Percentiles rank a stretch among this genome's conserved stretches.
Evolutionary conservation across 2,113 vertebrate genomes (phyloP).

Genomic region (Chascanopsetta lugubris): DNA sequence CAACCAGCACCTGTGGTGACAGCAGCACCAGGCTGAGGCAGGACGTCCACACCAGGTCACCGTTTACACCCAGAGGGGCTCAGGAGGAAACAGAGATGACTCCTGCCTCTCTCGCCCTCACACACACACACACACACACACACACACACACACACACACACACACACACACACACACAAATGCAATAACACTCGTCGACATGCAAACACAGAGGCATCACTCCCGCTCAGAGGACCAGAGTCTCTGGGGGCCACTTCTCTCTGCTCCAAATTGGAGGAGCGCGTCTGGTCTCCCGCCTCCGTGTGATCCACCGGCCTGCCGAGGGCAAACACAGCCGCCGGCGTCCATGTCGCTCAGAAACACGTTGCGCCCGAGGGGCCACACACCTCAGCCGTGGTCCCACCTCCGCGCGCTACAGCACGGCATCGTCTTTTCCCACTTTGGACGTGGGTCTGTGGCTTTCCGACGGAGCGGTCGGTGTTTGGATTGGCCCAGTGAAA

Average conservation of each 20-base stretch:
- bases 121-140: too few relatives aligned
- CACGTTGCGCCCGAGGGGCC: not conserved
- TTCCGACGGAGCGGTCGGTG: constrained; percentile 29
- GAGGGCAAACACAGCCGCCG: constrained; percentile 36
- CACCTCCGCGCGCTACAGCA: not conserved
- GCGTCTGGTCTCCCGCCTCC: constrained; percentile 39
- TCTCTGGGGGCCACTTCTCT: constrained; percentile 48
- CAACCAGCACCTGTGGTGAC: too few relatives aligned
- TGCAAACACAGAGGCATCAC: constrained; percentile 1
- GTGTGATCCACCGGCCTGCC: constrained; percentile 40
- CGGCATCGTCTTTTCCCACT: constrained; percentile 5
- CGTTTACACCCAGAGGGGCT: too few relatives aligned
- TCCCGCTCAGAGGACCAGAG: constrained; percentile 15
- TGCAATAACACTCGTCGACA: too few relatives aligned
- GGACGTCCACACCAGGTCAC: too few relatives aligned
- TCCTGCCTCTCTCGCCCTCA: too few relatives aligned
- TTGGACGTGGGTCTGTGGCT: constrained; percentile 10
- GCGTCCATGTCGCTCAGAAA: constrained; percentile 13
- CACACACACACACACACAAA: not conserved
- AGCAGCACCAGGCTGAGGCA: too few relatives aligned
- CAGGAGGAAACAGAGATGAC: too few relatives aligned
- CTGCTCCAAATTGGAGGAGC: constrained; percentile 30
- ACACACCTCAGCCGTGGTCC: constrained; percentile 16
- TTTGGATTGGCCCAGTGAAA: constrained; percentile 32
- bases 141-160: not conserved